These are phyloP conservation scores for Phoeniculus purpureus DNA, from an alignment of 2,797 vertebrate species.

Conservation along the genomic window DNA sequence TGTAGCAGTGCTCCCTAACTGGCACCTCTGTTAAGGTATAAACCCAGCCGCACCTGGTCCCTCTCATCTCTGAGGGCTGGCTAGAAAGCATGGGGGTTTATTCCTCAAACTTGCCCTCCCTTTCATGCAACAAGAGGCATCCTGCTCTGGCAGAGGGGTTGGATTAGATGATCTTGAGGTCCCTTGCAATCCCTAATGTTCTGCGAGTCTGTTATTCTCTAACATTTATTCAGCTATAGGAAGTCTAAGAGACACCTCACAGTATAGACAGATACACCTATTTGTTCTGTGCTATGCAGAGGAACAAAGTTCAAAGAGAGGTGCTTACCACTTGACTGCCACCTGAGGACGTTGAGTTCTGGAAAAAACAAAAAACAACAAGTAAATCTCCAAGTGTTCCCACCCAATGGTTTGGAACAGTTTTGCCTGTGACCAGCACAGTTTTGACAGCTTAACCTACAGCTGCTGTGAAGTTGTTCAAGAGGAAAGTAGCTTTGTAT, in stretches of 20 bases:
- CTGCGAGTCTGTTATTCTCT: neutral
- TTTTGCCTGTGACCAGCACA: neutral
- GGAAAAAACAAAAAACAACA: conserved; percentile 19
- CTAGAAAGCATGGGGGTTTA: too few relatives aligned
- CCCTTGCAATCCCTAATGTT: too few relatives aligned
- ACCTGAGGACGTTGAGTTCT: conserved; percentile 19
- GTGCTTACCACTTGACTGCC: conserved; percentile 56
- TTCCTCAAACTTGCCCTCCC: too few relatives aligned
- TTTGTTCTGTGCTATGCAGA: neutral
- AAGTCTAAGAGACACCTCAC: neutral
- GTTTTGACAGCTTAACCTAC: neutral
- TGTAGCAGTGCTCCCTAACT: too few relatives aligned
- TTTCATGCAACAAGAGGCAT: too few relatives aligned
- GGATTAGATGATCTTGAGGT: too few relatives aligned
- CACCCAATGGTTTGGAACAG: neutral
- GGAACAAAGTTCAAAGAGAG: neutral
- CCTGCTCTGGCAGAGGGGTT: too few relatives aligned
- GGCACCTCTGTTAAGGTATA: too few relatives aligned
- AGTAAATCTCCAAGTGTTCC: neutral
- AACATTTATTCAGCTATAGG: neutral
- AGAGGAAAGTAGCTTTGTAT: neutral
- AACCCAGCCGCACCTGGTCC: too few relatives aligned
- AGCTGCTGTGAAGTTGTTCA: neutral
- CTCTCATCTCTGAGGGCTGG: too few relatives aligned
- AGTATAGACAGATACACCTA: neutral